A percentile compares a stretch with the other conserved stretches of the same genome.
Conservation (phyloP, 2,113 vertebrate genomes). For the Phylloscopus trochilus region DNA sequence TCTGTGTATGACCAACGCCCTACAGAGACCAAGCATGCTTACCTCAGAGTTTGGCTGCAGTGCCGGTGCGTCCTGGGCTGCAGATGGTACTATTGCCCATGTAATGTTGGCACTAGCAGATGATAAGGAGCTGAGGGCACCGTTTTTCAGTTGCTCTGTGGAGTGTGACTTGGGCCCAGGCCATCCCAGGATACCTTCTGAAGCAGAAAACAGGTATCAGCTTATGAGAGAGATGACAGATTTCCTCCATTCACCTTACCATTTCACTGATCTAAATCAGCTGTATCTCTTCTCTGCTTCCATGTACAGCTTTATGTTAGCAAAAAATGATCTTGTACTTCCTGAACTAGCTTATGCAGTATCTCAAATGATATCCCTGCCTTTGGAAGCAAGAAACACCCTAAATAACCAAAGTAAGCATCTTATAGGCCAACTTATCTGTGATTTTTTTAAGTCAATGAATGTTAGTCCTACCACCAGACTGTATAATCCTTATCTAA, state of each 20-base stretch:
- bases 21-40: background rate
- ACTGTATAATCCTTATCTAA: background rate
- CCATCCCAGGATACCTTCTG: constrained; percentile 91
- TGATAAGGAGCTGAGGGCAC: constrained; percentile 80
- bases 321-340: background rate
- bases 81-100: constrained; percentile 79
- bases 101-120: constrained; percentile 77
- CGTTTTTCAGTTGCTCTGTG: constrained; percentile 85
- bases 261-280: background rate
- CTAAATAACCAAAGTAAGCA: background rate
- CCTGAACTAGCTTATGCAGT: background rate
- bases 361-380: background rate
- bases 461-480: background rate
- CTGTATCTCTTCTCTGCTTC: background rate
- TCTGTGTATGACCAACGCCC: background rate
- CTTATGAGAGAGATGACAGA: background rate
- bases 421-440: background rate
- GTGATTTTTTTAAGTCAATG: background rate
- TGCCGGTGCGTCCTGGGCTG: constrained; percentile 72
- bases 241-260: background rate
- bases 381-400: background rate
- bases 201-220: constrained; percentile 64
- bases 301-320: background rate
- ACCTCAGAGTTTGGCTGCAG: constrained; percentile 80
- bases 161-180: constrained; percentile 88